A percentile compares a stretch with the other conserved stretches of the same genome.
Evolutionary conservation across 2,113 vertebrate species (phyloP).

Genomic region (Sterna hirundo): DNA sequence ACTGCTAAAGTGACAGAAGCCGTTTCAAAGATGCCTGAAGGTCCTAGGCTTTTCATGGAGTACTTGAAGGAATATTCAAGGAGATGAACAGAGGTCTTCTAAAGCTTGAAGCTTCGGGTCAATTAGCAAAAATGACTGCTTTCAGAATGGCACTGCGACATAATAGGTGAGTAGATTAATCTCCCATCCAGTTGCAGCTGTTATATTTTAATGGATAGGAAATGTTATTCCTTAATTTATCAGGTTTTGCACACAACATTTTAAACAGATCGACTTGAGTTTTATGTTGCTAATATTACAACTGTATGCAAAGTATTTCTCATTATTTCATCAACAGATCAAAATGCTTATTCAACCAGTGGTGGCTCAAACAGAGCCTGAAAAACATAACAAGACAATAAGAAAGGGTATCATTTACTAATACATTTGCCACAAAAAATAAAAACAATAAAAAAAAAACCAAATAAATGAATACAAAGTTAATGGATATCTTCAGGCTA

Average conservation of each 20-base stretch:
- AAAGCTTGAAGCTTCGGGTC: neutral
- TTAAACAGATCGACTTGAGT: neutral
- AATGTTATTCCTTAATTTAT: neutral
- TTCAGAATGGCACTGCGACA: neutral
- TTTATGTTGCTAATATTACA: neutral
- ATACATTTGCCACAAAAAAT: neutral
- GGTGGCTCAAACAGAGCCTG: neutral
- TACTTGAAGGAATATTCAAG: neutral
- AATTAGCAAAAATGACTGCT: neutral
- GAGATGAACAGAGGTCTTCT: neutral
- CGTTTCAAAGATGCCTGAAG: fast-evolving
- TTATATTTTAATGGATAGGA: neutral
- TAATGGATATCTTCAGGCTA: neutral
- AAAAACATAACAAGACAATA: neutral
- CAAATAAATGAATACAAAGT: neutral
- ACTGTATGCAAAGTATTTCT: neutral
- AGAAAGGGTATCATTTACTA: neutral
- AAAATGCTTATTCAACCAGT: neutral
- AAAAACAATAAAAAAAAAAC: neutral
- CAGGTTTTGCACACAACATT: neutral
- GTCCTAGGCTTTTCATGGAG: neutral
- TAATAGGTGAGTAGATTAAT: neutral
- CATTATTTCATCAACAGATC: neutral
- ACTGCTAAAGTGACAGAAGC: neutral
- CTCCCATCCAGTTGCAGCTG: neutral